Base-by-base conservation (phyloP, 2,113 vertebrate species). In the Hassar affinis region DNA sequence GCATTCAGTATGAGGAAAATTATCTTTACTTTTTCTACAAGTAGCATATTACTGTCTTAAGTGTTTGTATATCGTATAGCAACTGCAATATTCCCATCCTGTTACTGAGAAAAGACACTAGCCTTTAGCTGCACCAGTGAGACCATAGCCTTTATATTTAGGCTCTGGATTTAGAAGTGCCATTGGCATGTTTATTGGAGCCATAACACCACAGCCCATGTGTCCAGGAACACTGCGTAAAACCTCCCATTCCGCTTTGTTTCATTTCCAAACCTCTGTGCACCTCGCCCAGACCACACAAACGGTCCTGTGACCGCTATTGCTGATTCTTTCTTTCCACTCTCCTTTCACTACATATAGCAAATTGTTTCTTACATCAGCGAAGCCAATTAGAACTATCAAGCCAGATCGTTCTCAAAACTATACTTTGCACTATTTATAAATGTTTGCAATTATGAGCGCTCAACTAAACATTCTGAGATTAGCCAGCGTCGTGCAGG, bases 271-370 rank as follows among this genome's bases (percentile, higher is more conserved):
- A 92, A 90, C 92, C 91, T 86, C 88, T 85, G 59, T 89, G 87
- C 87, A 90, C 91, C 91, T 91, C 88, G 86, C 87, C 91, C 89
- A 92, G 91, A 91, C 93, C 91, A 89, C 90, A 93, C 88, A 89
- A 92, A 47, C 38, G n/a, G 87, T 86, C 91, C 74, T 88, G 87
- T 33, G 49, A 76, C 90, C 89, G 89, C 88, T 88, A 89, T n/a
- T 74, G 59, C 84, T 90, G 81, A 66, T 80, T 66, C 57, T 69
- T 69, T 72, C 35, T 82, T 81, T 81, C 79, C 79, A 81, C 64
- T 56, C 47, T 56, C 62, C 15, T 8, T 33, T 78, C 3, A 33
- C 56, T 33, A 25, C 66, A 56, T 51, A 51, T 15, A 59, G 64
- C 35, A 61, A 59, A 27, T 30, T 18, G 42, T 33, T 71, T 90